Evolutionary conservation across 2,113 vertebrate species (phyloP), one percentile per base, ranked within the genome.

Genomic region (Rhinolophus sinicus): DNA sequence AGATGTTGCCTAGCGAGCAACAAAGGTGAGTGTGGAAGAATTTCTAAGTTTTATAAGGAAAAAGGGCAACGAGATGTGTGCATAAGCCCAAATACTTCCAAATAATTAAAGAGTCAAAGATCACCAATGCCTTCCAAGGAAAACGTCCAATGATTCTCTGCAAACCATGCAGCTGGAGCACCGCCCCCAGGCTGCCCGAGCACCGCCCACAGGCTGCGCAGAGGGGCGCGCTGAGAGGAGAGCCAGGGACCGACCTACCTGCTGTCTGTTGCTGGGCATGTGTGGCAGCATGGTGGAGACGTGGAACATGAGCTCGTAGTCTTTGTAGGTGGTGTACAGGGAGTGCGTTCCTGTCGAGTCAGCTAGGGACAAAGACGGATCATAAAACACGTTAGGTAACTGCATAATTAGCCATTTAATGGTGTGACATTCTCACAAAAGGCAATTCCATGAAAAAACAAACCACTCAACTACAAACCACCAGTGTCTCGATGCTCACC

Each of bases 291-390:
- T 99, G 70, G 99, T 99, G 75, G 99, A 99, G 80, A 99, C 99
- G 8, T 99, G 99, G 97, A 99, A 99, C 99, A 99, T 99, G 98
- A 99, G 98, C 96, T 99, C 99, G 22, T 99, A 99, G 98, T 99
- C 99, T 97, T 99, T 99, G 90, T 99, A 99, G 24, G 99, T 99
- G 30, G 99, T 99, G 97, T 99, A 99, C 69, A 99, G 99, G 56
- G 99, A 99, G 98, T 99, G 99, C 2, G 99, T 99, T 97, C 99
- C 99, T 1, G 99, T 99, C 91, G 99, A 99, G 97, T 99, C 99
- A 11, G 99, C 99, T 99, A 96, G 78, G 99, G 98, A 93, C 84
- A 26, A 96, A 94, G 80, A 96, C 77, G 40, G 82, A 96, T 67
- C 0, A 14, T n/a, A 97, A 90, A 96, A 40, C 77, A n/a, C 50